phyloP scores from a whole-genome alignment of 2,888 invertebrate species.

The Panzeria rudis region DNA sequence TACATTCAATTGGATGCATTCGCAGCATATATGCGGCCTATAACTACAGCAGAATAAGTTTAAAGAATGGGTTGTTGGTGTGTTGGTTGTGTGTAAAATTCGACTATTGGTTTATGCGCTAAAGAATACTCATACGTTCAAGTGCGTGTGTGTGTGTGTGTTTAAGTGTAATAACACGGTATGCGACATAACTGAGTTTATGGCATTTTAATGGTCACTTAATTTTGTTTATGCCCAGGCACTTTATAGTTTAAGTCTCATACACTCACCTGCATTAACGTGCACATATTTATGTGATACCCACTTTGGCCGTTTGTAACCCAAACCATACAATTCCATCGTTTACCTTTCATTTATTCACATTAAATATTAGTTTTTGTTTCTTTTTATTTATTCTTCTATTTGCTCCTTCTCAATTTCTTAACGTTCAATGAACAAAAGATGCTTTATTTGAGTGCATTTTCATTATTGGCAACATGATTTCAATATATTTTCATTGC shows the following conservation, averaged over 20 bases:
- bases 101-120: slow-evolving; percentile 2
- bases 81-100: slow-evolving; percentile 14
- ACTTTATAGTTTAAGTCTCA: slow-evolving; percentile 62
- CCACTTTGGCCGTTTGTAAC: slow-evolving; percentile 13
- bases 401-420: slow-evolving; percentile 16
- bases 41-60: slow-evolving; percentile 17
- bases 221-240: slow-evolving; percentile 83
- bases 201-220: slow-evolving; percentile 84
- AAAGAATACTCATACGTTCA: background rate
- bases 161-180: slow-evolving; percentile 64
- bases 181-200: slow-evolving; percentile 82
- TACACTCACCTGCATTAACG: slow-evolving; percentile 34
- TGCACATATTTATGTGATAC: slow-evolving; percentile 40
- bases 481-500: slow-evolving; percentile 47
- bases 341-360: slow-evolving; percentile 25
- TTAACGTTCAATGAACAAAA: slow-evolving; percentile 51
- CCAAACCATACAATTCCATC: slow-evolving; percentile 28
- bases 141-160: background rate
- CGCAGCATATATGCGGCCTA: slow-evolving; percentile 31
- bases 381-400: background rate
- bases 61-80: background rate
- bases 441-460: slow-evolving; percentile 66
- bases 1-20: slow-evolving; percentile 43
- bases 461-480: slow-evolving; percentile 66
- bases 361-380: slow-evolving; percentile 38